These are phyloP conservation scores for Cheilosia scutellata DNA, from an alignment of 2,888 invertebrate genomes.

Conservation along the genomic window DNA sequence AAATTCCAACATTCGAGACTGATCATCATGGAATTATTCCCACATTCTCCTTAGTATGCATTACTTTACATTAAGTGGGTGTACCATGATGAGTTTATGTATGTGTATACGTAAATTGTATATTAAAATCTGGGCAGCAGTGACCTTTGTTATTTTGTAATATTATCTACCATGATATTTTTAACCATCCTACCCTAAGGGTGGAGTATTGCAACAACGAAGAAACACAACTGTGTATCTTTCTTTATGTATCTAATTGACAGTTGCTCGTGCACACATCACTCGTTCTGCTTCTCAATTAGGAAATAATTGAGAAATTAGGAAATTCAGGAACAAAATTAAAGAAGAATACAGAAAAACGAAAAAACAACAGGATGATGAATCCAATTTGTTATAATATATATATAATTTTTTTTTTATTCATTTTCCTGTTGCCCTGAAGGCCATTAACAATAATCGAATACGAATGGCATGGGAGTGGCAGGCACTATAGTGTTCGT, in stretches of 20 bases:
- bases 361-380: neutral
- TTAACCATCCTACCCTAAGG: too few relatives aligned
- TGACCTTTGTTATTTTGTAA: too few relatives aligned
- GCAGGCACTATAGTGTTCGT: neutral
- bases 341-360: neutral
- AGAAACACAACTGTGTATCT: neutral
- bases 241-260: slow-evolving; percentile 1
- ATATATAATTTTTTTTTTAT: neutral
- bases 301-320: slow-evolving; percentile 15
- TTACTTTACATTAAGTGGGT: too few relatives aligned
- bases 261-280: slow-evolving; percentile 25
- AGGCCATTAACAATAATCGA: slow-evolving; percentile 24
- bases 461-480: neutral
- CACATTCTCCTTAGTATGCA: too few relatives aligned
- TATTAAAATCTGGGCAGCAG: too few relatives aligned
- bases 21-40: too few relatives aligned
- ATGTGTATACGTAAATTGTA: too few relatives aligned
- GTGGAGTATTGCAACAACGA: too few relatives aligned
- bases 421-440: neutral
- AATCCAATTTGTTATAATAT: slow-evolving; percentile 1
- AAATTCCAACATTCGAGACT: too few relatives aligned
- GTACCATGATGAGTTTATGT: too few relatives aligned
- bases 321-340: slow-evolving; percentile 14
- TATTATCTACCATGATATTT: too few relatives aligned
- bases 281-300: slow-evolving; percentile 11